A percentile compares a stretch with the other conserved stretches of the same genome.
phyloP scores from a whole-genome alignment of 2,888 invertebrate genomes.

The Glaucopsyche alexis region DNA sequence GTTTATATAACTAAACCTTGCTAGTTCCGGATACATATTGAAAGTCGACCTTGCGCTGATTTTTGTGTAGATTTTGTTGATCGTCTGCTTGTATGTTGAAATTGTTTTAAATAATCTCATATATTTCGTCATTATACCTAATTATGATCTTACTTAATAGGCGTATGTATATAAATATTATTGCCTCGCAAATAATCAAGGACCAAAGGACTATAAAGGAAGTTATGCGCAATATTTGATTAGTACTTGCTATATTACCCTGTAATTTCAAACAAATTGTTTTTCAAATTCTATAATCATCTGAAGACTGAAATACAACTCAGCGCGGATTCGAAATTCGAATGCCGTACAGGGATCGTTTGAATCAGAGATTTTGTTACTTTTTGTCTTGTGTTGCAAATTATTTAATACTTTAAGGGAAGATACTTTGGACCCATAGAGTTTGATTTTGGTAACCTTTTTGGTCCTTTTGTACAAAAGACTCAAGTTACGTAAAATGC shows the following conservation, averaged over 20 bases:
- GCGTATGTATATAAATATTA: constrained; percentile 3
- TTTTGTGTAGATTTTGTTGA: constrained; percentile 23
- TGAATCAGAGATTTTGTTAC: too few relatives aligned
- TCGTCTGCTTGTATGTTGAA: constrained; percentile 17
- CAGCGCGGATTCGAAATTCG: too few relatives aligned
- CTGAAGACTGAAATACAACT: neutral
- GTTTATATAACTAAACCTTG: constrained; percentile 28
- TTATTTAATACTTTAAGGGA: too few relatives aligned
- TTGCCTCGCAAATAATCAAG: neutral
- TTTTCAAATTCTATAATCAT: neutral
- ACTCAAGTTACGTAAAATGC: too few relatives aligned
- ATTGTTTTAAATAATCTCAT: neutral
- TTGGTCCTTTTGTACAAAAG: too few relatives aligned
- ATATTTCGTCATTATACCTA: constrained; percentile 4
- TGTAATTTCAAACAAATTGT: neutral
- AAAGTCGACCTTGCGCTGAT: constrained; percentile 30
- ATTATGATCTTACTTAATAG: neutral
- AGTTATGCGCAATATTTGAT: neutral
- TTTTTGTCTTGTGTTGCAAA: too few relatives aligned
- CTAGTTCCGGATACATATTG: constrained; percentile 28
- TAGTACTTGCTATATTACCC: neutral
- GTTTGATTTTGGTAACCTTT: too few relatives aligned
- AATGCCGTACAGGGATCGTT: too few relatives aligned
- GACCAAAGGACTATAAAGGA: neutral
- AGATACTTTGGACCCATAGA: too few relatives aligned